Base-by-base conservation (phyloP, 2,888 invertebrate genomes). In the Rutpela maculata region DNA sequence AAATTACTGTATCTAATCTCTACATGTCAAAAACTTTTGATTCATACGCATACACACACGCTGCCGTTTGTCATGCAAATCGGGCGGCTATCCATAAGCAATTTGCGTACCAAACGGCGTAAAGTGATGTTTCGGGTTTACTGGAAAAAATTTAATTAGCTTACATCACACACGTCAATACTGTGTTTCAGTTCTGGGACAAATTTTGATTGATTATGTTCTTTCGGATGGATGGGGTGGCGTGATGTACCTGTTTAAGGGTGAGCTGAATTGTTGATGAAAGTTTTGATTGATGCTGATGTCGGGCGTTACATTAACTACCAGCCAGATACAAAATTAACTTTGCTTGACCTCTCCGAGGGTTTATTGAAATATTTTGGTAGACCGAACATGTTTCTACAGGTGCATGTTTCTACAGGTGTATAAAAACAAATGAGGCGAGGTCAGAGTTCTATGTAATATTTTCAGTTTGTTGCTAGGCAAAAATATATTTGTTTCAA, bases 61-160 rank as follows among this genome's bases (percentile, higher is more conserved):
- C 22, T 15, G 70, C 22, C 62, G 50, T 71, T 71, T 62, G 71
- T 71, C 71, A 71, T 50, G 70, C 22, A 55, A 67, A 67, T 67
- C 43, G 60, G 22, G 10, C 22, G 38, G 43, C 60, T 57, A 26
- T 43, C 18, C 59, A 11, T 19, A 15, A n/a, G 19, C 71, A 60
- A 71, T 70, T 70, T 70, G 35, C n/a, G 68, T 55, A 15, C 31
- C 15, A 57, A 68, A 55, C 57, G 26, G 22, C 10, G 50, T 22
- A 18, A 71, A 62, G 38, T 50, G 62, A 60, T 26, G 71, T 71
- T 71, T 17, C 71, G 60, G 60, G 38, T 22, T 62, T 65, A 60
- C 38, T 11, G 38, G 22, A 38, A 71, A 70, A 62, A 71, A 62
- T 71, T 50, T 60, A 50, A 71, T 71, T 60, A 43, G 60, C 71